These are phyloP conservation scores for Percopsis transmontana DNA, from an alignment of 2,113 vertebrate species.

Conservation along the genomic window DNA sequence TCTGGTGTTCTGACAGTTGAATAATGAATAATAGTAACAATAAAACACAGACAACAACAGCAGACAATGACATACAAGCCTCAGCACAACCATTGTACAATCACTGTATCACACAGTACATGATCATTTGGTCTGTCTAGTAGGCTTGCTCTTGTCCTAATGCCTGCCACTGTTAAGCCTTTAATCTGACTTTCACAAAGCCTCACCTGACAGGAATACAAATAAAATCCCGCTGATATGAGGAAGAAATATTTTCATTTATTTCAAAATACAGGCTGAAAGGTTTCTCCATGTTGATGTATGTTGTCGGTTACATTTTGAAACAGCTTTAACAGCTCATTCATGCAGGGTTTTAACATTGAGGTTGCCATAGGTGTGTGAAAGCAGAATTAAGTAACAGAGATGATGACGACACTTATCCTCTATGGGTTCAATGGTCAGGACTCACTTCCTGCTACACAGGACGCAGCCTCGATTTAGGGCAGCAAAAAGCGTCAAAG, in stretches of 20 bases:
- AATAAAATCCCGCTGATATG: constrained; percentile 26
- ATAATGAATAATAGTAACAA: background rate
- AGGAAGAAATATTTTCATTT: background rate
- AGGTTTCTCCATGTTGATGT: background rate
- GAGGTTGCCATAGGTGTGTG: constrained; percentile 30
- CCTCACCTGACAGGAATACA: constrained; percentile 41
- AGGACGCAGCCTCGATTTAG: constrained; percentile 67
- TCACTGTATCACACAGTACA: too few relatives aligned
- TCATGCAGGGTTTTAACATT: constrained; percentile 25
- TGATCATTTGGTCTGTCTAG: too few relatives aligned
- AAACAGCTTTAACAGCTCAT: constrained; percentile 19
- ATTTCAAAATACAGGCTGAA: too few relatives aligned
- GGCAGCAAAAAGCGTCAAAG: constrained; percentile 47
- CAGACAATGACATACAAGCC: background rate
- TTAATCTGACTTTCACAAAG: constrained; percentile 31
- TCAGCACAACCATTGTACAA: background rate
- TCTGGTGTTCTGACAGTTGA: background rate
- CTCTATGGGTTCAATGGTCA: constrained; percentile 69
- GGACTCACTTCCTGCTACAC: constrained; percentile 73
- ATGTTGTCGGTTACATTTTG: constrained; percentile 11
- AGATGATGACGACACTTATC: constrained; percentile 66
- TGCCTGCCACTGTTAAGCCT: constrained; percentile 35
- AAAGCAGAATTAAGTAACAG: constrained; percentile 39
- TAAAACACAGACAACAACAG: background rate
- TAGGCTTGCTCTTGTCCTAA: constrained; percentile 13